These are phyloP conservation scores for Paracanthobrama guichenoti DNA, from an alignment of 2,113 vertebrate genomes.

Conservation along the genomic window DNA sequence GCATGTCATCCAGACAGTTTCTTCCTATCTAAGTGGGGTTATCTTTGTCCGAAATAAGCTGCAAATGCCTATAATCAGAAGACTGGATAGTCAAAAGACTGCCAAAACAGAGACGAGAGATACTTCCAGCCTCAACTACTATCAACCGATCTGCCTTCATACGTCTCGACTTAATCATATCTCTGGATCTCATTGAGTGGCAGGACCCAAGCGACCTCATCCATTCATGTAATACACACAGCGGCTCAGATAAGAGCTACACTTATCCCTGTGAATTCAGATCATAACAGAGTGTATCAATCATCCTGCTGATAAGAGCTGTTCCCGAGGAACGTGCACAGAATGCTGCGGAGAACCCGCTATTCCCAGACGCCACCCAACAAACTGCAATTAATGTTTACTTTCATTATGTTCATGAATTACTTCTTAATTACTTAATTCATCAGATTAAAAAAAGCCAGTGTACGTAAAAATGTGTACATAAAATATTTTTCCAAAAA, in stretches of 20 bases:
- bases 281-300: constrained; percentile 8
- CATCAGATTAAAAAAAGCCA: background rate
- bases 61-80: background rate
- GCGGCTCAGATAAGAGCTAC: constrained; percentile 16
- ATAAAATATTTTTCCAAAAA: no score
- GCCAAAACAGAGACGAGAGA: background rate
- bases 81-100: background rate
- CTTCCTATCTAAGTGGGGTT: background rate
- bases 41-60: background rate
- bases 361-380: background rate
- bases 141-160: background rate
- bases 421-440: background rate
- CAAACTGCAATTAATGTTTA: background rate
- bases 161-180: constrained; percentile 10
- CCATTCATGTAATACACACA: constrained; percentile 19
- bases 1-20: background rate
- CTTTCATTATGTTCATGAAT: background rate
- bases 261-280: constrained; percentile 14
- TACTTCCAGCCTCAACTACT: background rate
- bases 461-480: no score
- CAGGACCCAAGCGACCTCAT: constrained; percentile 10
- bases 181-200: constrained; percentile 13
- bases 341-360: background rate
- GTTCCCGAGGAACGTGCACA: background rate
- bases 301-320: constrained; percentile 4